A percentile compares a stretch with the other conserved stretches of the same genome.
Evolutionary conservation across 2,797 vertebrate genomes (phyloP).

Genomic region (Pseudochirops corinnae): DNA sequence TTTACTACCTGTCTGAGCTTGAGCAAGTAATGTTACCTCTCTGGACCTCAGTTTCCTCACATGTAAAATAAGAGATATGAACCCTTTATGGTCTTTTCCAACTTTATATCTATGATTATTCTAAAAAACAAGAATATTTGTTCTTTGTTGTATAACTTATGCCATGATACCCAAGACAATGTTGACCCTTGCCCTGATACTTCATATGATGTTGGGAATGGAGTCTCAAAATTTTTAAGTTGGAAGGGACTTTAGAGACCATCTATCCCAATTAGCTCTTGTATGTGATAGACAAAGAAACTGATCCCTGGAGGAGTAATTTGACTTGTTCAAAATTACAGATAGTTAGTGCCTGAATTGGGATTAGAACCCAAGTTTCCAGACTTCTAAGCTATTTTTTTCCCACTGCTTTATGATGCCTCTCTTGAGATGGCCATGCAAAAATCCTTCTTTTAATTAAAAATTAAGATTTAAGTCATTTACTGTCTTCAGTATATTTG

Average conservation of each 20-base stretch:
- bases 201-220: background rate
- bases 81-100: no score
- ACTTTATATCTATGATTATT: background rate
- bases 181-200: background rate
- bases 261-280: background rate
- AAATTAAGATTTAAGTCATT: constrained; percentile 32
- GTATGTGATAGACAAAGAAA: background rate
- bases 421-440: background rate
- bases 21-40: no score
- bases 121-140: background rate
- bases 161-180: background rate
- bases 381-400: background rate
- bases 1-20: no score
- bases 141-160: background rate
- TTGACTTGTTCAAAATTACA: background rate
- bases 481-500: background rate
- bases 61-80: no score
- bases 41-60: no score
- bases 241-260: background rate
- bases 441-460: background rate
- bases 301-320: background rate
- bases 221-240: background rate
- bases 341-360: background rate
- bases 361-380: background rate
- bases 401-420: background rate